These are phyloP conservation scores for Gallinago jamesoni DNA, from an alignment of 2,113 vertebrate genomes.

Conservation along the genomic window DNA sequence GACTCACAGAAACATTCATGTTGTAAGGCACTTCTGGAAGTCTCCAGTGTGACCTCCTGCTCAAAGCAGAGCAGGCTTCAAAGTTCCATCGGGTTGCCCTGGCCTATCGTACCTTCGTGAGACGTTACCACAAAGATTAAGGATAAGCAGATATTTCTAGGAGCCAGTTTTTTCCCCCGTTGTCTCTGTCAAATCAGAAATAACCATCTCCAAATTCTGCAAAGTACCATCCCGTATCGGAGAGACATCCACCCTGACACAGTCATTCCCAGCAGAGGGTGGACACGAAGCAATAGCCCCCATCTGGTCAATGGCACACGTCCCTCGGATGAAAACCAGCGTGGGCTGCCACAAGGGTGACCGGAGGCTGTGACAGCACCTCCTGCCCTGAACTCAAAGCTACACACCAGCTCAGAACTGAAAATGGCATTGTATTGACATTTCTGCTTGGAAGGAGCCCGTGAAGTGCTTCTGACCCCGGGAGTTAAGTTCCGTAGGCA, in stretches of 20 bases:
- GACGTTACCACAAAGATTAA: not conserved
- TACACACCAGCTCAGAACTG: not conserved
- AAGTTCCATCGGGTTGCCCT: not conserved
- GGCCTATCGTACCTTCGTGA: not conserved
- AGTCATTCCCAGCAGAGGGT: not conserved
- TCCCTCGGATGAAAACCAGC: not conserved
- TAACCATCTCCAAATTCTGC: not conserved
- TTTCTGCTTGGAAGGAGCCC: not conserved
- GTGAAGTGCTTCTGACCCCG: not conserved
- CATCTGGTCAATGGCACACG: not conserved
- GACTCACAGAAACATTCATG: not conserved
- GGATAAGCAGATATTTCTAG: not conserved
- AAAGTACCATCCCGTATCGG: not conserved
- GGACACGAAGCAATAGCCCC: not conserved
- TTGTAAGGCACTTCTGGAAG: not conserved
- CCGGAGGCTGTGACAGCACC: not conserved
- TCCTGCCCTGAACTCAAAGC: not conserved
- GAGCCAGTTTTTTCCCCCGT: not conserved
- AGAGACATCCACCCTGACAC: not conserved
- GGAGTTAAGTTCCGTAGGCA: not conserved
- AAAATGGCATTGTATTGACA: not conserved
- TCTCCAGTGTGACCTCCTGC: not conserved
- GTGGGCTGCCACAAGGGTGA: not conserved
- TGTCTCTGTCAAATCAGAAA: not conserved
- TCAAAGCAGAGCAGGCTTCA: not conserved